These are phyloP conservation scores for Phrixothrix hirtus DNA, from an alignment of 2,888 invertebrate species.

Conservation along the genomic window DNA sequence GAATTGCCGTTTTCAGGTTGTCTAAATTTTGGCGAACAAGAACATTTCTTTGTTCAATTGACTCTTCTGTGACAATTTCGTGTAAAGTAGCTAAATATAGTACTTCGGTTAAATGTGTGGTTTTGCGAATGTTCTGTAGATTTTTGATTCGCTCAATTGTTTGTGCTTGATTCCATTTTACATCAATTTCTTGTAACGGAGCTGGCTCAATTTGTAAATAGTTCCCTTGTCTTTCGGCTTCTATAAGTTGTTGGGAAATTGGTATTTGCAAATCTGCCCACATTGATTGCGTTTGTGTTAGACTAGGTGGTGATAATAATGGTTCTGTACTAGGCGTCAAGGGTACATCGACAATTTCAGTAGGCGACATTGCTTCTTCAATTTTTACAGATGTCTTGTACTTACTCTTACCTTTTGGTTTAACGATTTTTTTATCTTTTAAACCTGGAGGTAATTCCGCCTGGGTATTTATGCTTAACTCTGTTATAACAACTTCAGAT, in stretches of 20 bases:
- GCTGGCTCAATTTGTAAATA: conserved; percentile 3
- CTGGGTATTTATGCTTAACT: conserved; percentile 17
- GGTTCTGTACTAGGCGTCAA: conserved; percentile 57
- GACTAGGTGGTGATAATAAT: conserved; percentile 46
- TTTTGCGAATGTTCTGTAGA: conserved; percentile 59
- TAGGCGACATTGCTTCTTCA: conserved; percentile 59
- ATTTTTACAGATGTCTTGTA: conserved; percentile 59
- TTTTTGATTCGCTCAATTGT: conserved; percentile 62
- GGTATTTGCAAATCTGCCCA: conserved; percentile 36
- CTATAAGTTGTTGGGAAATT: conserved; percentile 42
- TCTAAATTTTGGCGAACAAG: conserved; percentile 66
- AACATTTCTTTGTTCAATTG: conserved; percentile 60
- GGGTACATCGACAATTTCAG: conserved; percentile 56
- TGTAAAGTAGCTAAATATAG: conserved; percentile 65
- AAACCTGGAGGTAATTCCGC: conserved; percentile 4
- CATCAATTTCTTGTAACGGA: conserved; percentile 46
- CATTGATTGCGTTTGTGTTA: conserved; percentile 40
- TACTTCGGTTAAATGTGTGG: conserved; percentile 64
- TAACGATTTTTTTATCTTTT: conserved; percentile 23
- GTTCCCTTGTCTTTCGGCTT: conserved; percentile 38
- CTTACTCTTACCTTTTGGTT: conserved; percentile 49
- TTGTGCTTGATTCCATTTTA: conserved; percentile 61
- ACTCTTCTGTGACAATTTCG: conserved; percentile 60
- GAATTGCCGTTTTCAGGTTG: conserved; percentile 63
- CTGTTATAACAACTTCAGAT: conserved; percentile 17